Conservation (phyloP, 2,113 vertebrate species). For the Labeo catla region DNA sequence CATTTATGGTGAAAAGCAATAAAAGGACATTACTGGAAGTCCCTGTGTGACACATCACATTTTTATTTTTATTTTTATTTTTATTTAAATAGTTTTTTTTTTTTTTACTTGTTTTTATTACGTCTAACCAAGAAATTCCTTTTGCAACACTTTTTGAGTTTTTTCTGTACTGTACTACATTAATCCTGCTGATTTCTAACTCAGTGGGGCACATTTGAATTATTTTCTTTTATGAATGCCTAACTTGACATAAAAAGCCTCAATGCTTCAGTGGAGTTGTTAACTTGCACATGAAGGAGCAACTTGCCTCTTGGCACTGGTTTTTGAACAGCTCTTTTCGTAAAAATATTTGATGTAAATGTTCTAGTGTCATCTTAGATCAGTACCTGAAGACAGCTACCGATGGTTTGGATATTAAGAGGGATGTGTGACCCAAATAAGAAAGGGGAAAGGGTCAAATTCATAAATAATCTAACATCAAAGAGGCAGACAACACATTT, state of each 20-base stretch:
- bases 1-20: neutral
- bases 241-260: neutral
- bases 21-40: neutral
- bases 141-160: neutral
- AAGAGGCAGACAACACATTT: neutral
- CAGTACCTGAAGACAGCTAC: neutral
- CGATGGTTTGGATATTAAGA: neutral
- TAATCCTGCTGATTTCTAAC: neutral
- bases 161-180: neutral
- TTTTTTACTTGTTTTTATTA: neutral
- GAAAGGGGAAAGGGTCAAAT: neutral
- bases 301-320: neutral
- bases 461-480: conserved; percentile 1
- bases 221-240: neutral
- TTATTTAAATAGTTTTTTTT: neutral
- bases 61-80: neutral
- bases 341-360: neutral
- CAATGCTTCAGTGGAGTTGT: neutral
- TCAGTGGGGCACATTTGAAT: neutral
- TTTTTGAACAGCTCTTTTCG: neutral
- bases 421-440: neutral
- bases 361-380: neutral
- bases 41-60: neutral
- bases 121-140: neutral
- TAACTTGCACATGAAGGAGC: neutral